A percentile compares a stretch with the other conserved stretches of the same genome.
These are phyloP conservation scores for Rhynchophorus ferrugineus DNA, from an alignment of 1,140 invertebrate species.

Conservation along the genomic window DNA sequence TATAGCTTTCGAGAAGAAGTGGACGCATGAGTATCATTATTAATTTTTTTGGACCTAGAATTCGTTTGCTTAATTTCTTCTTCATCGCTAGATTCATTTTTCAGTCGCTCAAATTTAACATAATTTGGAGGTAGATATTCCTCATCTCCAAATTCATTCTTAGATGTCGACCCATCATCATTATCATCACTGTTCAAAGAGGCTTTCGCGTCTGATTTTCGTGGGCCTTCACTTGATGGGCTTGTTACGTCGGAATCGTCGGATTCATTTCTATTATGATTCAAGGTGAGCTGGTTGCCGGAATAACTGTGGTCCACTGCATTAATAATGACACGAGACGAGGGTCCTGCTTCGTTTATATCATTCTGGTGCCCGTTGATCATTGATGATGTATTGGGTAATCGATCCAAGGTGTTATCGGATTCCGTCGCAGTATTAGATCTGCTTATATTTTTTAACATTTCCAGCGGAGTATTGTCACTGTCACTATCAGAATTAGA, in stretches of 20 bases:
- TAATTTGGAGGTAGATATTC: conserved; percentile 1
- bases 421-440: conserved; percentile 19
- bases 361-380: neutral
- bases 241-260: neutral
- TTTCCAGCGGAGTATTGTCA: conserved; percentile 25
- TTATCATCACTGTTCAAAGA: neutral
- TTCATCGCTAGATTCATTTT: neutral
- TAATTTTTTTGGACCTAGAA: neutral
- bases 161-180: neutral
- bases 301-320: conserved; percentile 14
- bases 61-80: no score
- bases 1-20: neutral
- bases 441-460: conserved; percentile 14
- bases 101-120: neutral
- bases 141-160: neutral
- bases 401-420: conserved; percentile 12
- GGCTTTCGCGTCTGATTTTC: neutral
- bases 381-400: neutral
- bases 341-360: conserved; percentile 2
- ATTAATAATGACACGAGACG: conserved; percentile 3
- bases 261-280: neutral
- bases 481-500: conserved; percentile 23
- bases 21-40: neutral
- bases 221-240: neutral
- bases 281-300: neutral